Percentiles rank a stretch among this genome's conserved stretches.
Evolutionary conservation across 2,797 vertebrate species (phyloP).

Genomic region (Psittacula derbiana): DNA sequence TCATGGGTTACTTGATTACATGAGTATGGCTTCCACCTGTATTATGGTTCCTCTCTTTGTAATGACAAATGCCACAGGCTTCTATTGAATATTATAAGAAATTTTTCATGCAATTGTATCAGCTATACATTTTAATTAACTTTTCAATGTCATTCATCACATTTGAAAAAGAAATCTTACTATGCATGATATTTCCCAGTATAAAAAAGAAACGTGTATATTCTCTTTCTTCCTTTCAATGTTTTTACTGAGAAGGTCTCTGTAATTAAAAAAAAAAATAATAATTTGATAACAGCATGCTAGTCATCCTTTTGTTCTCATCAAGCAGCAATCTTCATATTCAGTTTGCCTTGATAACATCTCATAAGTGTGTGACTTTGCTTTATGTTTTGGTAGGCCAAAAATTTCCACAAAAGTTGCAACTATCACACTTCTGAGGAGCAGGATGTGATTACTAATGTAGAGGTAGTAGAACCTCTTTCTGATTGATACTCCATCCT

Average conservation of each 20-base stretch:
- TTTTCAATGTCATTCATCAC: background rate
- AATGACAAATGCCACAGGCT: background rate
- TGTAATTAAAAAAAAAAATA: background rate
- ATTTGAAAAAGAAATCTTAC: background rate
- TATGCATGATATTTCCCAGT: background rate
- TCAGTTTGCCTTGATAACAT: background rate
- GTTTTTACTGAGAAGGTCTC: background rate
- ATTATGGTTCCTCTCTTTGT: background rate
- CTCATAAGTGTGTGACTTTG: background rate
- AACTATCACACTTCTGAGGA: background rate
- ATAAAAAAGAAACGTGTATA: background rate
- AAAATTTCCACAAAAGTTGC: background rate
- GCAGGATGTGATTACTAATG: background rate
- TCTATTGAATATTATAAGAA: background rate
- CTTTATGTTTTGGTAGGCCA: background rate
- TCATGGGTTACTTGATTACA: conserved; percentile 45
- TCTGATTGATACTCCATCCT: background rate
- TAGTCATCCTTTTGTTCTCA: background rate
- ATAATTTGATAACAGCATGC: background rate
- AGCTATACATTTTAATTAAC: conserved; percentile 9
- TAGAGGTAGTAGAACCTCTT: background rate
- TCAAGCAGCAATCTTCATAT: background rate
- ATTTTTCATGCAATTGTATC: background rate
- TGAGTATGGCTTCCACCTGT: background rate
- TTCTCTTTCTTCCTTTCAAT: background rate